Base-by-base conservation (phyloP, 2,888 invertebrate genomes). In the Molanna angustata region DNA sequence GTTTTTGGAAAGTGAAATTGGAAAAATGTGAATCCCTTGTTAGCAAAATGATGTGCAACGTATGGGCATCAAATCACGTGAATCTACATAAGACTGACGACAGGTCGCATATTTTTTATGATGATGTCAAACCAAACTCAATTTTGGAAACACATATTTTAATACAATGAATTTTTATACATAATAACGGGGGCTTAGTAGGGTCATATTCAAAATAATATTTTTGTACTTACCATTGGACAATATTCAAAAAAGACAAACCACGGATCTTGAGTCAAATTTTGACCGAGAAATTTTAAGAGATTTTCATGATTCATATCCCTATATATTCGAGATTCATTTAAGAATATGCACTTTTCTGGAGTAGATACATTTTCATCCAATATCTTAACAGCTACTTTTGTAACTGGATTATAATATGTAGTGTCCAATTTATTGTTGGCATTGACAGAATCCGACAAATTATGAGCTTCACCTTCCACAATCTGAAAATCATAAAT, bases 371-470 rank as follows among this genome's bases (percentile, higher is more conserved):
- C 88, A 64, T 88, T 88, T 63, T 88, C 88, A 57, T 87, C 84
- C 33, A 92, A 76, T 56, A 90, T 88, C 67, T 88, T 84, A 3
- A 91, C 90, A n/a, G 87, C 83, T n/a, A 88, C 87, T 19, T 32
- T n/a, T 9, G 42, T 44, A 9, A 41, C 27, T 1, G 45, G 13
- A 11, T 27, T 11, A 11, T 27, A 11, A 27, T 27, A 27, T 27
- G 27, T 4, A 27, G 27, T 7, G 11, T 27, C 11, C 4, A 27
- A 4, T 7, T 27, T 65, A 7, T 64, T 63, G 44, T 69, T 65
- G 35, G 67, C 64, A 61, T 61, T 19, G 63, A 69, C 62, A 40
- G 17, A 16, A 13, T 47, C 47, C 4, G 35, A n/a, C 18, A 78
- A 67, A 41, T 71, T 71, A 60, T 82, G 80, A 1, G 89, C 82